Conservation (phyloP, 2,888 invertebrate genomes). For the Eristalis arbustorum region DNA sequence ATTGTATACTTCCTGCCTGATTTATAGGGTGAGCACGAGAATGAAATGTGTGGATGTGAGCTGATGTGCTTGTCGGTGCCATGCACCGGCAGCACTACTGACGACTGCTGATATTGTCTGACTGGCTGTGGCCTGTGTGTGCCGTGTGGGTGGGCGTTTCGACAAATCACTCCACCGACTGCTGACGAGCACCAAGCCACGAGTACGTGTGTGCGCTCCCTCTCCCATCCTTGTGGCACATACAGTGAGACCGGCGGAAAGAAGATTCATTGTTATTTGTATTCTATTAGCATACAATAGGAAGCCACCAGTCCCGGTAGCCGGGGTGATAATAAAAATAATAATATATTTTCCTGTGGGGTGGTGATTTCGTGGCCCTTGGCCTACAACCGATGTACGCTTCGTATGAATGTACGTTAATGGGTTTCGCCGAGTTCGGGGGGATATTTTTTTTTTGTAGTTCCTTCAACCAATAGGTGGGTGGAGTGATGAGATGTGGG, state of each 20-base stretch:
- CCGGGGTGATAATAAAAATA: conserved; percentile 63
- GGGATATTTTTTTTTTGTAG: conserved; percentile 8
- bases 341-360: conserved; percentile 52
- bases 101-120: background rate
- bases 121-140: background rate
- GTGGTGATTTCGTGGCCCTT: conserved; percentile 53
- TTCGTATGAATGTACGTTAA: conserved; percentile 46
- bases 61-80: background rate
- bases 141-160: background rate
- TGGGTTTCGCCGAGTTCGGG: conserved; percentile 48
- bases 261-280: conserved; percentile 70
- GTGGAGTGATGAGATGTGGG: background rate
- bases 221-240: background rate
- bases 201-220: background rate
- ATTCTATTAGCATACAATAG: conserved; percentile 70
- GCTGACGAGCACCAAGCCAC: background rate
- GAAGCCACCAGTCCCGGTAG: conserved; percentile 59
- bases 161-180: background rate
- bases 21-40: conserved; percentile 53
- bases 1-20: conserved; percentile 56
- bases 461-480: background rate
- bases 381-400: conserved; percentile 26
- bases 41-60: conserved; percentile 11
- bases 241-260: conserved; percentile 32
- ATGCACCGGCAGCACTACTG: background rate